These are phyloP conservation scores for Cephalophus harveyi DNA, from an alignment of 2,113 vertebrate species.

Conservation along the genomic window DNA sequence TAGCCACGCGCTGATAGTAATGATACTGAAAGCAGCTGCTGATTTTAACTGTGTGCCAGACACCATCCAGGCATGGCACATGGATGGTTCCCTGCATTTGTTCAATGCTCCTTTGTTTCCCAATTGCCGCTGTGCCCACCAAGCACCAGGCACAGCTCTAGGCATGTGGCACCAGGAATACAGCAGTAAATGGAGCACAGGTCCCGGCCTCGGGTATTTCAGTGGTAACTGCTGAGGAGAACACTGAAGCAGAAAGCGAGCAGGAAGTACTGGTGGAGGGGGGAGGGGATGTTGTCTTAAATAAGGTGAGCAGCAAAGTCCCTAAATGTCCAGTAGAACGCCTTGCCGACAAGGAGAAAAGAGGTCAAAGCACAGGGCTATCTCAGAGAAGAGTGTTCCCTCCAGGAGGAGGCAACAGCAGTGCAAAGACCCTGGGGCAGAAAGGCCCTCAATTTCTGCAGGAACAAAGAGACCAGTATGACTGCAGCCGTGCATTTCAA, in stretches of 20 bases:
- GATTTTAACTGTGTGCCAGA: not conserved
- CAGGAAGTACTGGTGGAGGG: not conserved
- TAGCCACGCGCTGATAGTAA: not conserved
- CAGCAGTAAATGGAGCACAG: not conserved
- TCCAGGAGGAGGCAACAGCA: not conserved
- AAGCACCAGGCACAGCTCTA: not conserved
- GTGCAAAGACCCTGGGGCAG: not conserved
- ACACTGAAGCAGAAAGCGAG: not conserved
- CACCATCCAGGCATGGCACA: not conserved
- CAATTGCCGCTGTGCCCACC: not conserved
- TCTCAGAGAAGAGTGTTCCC: not conserved
- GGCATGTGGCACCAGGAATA: not conserved
- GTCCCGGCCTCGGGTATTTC: rapidly evolving
- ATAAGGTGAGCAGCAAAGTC: not conserved
- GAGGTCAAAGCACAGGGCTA: not conserved
- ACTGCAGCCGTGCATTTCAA: not conserved
- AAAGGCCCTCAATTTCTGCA: not conserved
- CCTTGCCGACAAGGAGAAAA: not conserved
- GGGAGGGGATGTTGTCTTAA: not conserved
- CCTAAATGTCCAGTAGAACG: not conserved
- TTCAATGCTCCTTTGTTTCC: not conserved
- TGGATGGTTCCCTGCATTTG: not conserved
- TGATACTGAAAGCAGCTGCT: not conserved
- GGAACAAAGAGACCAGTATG: not conserved
- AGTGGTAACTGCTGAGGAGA: not conserved